phyloP scores from a whole-genome alignment of 2,888 invertebrate genomes.

The Carcina quercana region DNA sequence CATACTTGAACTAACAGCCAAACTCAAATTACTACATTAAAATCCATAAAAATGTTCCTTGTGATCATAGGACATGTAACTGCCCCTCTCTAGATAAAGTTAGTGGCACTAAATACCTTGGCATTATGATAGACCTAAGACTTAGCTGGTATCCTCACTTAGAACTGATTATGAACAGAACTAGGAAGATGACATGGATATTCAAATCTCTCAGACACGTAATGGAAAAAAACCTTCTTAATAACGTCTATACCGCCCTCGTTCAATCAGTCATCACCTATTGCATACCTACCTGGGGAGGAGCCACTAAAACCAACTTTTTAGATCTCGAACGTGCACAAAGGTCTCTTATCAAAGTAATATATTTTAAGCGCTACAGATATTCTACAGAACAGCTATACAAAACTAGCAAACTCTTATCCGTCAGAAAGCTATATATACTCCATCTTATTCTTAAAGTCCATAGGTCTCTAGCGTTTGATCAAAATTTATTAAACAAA shows the following conservation, averaged over 20 bases:
- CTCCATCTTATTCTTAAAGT: too few species aligned
- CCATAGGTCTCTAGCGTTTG: too few species aligned
- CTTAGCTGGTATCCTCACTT: slow-evolving; percentile 10
- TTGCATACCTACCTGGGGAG: background rate
- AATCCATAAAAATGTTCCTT: background rate
- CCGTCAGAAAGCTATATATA: too few species aligned
- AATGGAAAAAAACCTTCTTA: background rate
- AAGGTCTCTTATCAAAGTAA: background rate
- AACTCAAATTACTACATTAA: background rate
- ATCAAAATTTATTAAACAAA: too few species aligned
- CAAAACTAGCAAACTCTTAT: too few species aligned
- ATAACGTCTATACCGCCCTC: background rate
- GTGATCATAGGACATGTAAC: background rate
- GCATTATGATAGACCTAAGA: slow-evolving; percentile 6
- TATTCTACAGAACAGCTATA: too few species aligned
- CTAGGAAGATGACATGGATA: slow-evolving; percentile 9
- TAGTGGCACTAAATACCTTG: slow-evolving; percentile 8
- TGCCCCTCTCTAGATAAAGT: slow-evolving; percentile 5
- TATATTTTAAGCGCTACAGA: too few species aligned
- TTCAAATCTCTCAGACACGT: slow-evolving; percentile 12
- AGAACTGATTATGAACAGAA: slow-evolving; percentile 1
- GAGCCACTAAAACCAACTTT: background rate
- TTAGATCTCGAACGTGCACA: background rate
- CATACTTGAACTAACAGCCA: background rate
- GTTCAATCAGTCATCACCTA: background rate